Conservation (phyloP, 2,113 vertebrate genomes). For the Lanius collurio region DNA sequence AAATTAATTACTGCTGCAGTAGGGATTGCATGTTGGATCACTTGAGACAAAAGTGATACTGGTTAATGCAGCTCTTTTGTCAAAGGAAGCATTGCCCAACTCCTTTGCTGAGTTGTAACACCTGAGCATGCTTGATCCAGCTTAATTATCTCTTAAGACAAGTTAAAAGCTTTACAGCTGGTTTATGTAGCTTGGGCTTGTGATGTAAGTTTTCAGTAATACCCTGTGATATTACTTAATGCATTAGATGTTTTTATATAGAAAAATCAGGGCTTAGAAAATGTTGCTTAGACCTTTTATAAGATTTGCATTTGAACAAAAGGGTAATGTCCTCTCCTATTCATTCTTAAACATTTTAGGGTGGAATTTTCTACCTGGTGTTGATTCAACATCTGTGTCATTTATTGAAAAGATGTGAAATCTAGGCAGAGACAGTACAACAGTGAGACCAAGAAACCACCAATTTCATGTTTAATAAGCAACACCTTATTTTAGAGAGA, state of each 20-base stretch:
- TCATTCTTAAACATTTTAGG: neutral
- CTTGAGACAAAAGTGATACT: neutral
- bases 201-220: neutral
- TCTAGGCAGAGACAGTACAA: neutral
- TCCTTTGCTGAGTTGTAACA: neutral
- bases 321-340: neutral
- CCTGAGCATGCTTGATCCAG: slow-evolving; percentile 10
- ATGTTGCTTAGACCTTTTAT: neutral
- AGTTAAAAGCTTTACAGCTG: slow-evolving; percentile 48
- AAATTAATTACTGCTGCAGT: neutral
- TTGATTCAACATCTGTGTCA: neutral
- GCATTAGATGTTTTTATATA: neutral
- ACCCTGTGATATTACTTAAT: neutral
- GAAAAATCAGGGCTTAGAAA: neutral
- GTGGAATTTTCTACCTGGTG: neutral
- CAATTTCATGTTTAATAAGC: neutral
- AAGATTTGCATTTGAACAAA: neutral
- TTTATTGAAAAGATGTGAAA: neutral
- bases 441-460: neutral
- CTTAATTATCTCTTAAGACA: slow-evolving; percentile 47
- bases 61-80: slow-evolving; percentile 9
- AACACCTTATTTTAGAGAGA: neutral
- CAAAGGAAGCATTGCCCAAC: slow-evolving; percentile 11
- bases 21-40: neutral
- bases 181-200: slow-evolving; percentile 26